phyloP scores from a whole-genome alignment of 2,888 invertebrate species.

The Oscheius sp. region DNA sequence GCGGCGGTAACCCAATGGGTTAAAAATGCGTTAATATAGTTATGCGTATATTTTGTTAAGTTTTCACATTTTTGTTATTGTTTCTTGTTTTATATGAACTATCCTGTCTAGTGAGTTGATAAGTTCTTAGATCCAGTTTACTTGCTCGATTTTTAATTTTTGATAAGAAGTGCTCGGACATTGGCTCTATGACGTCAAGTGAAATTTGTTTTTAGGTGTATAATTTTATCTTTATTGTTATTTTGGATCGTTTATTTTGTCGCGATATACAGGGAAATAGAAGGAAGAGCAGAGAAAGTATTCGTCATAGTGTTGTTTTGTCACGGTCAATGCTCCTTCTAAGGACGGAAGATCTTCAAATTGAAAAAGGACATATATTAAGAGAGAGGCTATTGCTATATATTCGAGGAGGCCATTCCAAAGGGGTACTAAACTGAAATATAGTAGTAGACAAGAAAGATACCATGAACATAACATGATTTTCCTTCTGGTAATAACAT shows the following conservation, averaged over 20 bases:
- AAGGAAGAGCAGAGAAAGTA: no score
- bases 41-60: conserved; percentile 1
- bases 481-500: neutral
- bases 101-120: no score
- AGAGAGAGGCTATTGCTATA: neutral
- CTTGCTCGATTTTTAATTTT: no score
- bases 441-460: no score
- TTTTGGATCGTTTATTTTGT: no score
- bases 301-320: no score
- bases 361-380: neutral
- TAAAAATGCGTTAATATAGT: conserved; percentile 55
- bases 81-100: neutral
- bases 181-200: no score
- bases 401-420: conserved; percentile 2
- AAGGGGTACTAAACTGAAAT: conserved; percentile 3
- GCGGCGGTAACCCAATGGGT: conserved; percentile 57
- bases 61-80: conserved; percentile 11
- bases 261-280: no score
- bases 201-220: neutral
- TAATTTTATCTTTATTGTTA: no score
- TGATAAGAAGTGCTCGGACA: no score
- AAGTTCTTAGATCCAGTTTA: no score
- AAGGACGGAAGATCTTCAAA: neutral
- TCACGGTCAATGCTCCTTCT: neutral
- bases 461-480: conserved; percentile 10